Percentiles rank a stretch among this genome's conserved stretches.
phyloP scores from a whole-genome alignment of 2,797 vertebrate species.

The Erethizon dorsatum region DNA sequence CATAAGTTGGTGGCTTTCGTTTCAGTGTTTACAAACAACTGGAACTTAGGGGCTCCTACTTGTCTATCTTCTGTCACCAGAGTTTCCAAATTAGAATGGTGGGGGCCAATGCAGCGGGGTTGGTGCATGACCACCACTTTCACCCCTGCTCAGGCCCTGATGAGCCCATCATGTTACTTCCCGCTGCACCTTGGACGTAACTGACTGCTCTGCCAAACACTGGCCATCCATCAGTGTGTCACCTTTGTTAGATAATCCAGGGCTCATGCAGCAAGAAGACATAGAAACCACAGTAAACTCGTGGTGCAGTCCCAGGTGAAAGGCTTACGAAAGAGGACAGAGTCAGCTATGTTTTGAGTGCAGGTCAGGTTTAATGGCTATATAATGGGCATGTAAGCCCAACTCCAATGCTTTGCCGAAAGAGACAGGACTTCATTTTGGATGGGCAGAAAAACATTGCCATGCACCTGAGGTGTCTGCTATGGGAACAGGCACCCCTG shows the following conservation, averaged over 20 bases:
- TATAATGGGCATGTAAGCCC: background rate
- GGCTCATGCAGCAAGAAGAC: background rate
- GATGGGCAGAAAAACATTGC: background rate
- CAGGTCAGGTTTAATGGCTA: background rate
- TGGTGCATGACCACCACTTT: fast-evolving
- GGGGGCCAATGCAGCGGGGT: background rate
- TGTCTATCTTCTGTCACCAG: background rate
- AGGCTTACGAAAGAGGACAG: background rate
- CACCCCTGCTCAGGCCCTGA: background rate
- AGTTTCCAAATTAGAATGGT: background rate
- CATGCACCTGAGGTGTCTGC: background rate
- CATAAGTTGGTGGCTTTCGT: background rate
- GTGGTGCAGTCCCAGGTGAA: background rate
- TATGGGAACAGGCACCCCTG: no score
- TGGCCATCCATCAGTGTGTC: background rate
- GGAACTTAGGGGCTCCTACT: background rate
- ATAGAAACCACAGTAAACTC: background rate
- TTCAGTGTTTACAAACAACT: background rate
- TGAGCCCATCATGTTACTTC: background rate
- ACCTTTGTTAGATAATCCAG: background rate
- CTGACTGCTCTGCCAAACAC: background rate
- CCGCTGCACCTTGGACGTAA: background rate
- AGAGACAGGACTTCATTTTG: background rate
- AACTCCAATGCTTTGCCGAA: background rate
- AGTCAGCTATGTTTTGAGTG: background rate